Evolutionary conservation across 2,797 vertebrate species (phyloP).

Genomic region (Novumbra hubbsi): DNA sequence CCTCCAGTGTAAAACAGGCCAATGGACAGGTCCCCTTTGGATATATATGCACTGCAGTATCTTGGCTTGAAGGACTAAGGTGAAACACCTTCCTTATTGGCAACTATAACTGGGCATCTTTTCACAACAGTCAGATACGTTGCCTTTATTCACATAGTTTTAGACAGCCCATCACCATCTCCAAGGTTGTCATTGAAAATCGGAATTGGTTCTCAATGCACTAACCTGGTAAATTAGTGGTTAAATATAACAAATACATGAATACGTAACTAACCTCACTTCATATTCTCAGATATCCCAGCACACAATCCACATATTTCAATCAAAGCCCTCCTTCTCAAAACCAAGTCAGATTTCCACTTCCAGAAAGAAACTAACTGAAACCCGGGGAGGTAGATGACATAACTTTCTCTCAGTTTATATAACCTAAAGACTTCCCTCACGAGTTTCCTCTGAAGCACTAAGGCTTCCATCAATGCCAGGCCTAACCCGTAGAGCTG

Average conservation of each 20-base stretch:
- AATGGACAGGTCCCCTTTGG: constrained; percentile 91
- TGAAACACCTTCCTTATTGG: constrained; percentile 84
- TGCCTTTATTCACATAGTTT: no score
- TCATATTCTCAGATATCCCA: constrained; percentile 1
- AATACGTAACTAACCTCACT: neutral
- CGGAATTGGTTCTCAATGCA: no score
- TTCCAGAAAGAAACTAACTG: constrained; percentile 52
- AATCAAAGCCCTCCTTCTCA: constrained; percentile 67
- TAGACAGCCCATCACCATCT: no score
- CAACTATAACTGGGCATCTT: constrained; percentile 82
- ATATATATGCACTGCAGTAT: constrained; percentile 87
- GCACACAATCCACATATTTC: constrained; percentile 67
- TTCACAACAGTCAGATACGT: constrained; percentile 4
- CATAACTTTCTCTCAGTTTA: constrained; percentile 65
- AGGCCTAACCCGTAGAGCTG: constrained; percentile 65
- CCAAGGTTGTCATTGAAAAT: no score
- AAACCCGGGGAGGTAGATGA: constrained; percentile 61
- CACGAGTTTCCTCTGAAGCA: constrained; percentile 51
- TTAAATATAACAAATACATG: no score
- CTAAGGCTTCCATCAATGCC: constrained; percentile 73
- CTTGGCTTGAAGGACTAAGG: constrained; percentile 92
- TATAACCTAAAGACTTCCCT: constrained; percentile 43
- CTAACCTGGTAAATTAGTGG: no score
- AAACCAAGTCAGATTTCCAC: constrained; percentile 59
- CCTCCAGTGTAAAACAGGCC: constrained; percentile 90